Evolutionary conservation across 2,797 vertebrate species (phyloP), one percentile per base, ranked within the genome.

Genomic region (Peromyscus attwateri): DNA sequence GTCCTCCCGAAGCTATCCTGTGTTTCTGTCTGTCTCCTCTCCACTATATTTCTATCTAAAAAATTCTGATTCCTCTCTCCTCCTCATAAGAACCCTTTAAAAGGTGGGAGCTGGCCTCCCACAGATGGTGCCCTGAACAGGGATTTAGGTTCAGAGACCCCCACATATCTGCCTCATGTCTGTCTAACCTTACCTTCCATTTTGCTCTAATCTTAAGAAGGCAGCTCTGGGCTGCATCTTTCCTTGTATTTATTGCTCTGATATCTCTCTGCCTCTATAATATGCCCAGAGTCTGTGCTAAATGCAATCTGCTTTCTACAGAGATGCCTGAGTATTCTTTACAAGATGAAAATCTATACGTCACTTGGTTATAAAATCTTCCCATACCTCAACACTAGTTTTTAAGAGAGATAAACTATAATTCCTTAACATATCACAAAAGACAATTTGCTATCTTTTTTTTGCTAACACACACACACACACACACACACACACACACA

Each of bases 331-430:
- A 71, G 6, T 79, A 13, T 79, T 40, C 46, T 73, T 91, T 81
- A 43, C 16, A 40, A 94, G n/a, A 76, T 79, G 64, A 70, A 88
- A 94, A 83, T 77, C 17, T 73, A 27, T 62, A 0, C 57, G 46
- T 49, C n/a, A 89, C 19, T 11, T 43, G 60, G 46, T 1, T 29
- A 37, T 93, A 89, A 94, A 97, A 89, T 17, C 9, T 17, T 62
- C 92, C 46, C 21, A 89, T n/a, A 16, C 13, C 80, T 76, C 16
- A 91, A 62, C 23, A 5, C 49, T 79, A 34, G 40, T 34, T 91
- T 82, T 89, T 43, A 92, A 34, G 31, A 90, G 37, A 94, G 5
- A 82, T 52, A 94, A 88, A 52, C 43, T 79, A 77, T 19, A 91
- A 34, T 4, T 27, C 37, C 37, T 87, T 75, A 70, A 70, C 10